Conservation (phyloP, 2,888 invertebrate genomes). For the Cephus pulcher region DNA sequence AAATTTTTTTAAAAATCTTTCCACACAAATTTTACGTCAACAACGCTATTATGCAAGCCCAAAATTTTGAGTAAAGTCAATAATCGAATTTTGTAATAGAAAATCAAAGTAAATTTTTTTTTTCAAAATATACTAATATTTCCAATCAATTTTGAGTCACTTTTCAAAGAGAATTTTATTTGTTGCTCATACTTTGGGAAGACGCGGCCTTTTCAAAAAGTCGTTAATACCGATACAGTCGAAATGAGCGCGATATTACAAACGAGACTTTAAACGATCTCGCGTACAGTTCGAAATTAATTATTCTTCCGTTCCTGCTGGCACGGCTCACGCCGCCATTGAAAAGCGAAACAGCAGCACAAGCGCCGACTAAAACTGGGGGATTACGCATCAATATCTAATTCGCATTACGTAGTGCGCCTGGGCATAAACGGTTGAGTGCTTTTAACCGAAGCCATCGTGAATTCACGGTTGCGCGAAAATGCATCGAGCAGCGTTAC, state of each 20-base stretch:
- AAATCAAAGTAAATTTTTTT: too few relatives aligned
- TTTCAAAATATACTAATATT: neutral
- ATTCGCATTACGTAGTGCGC: conserved; percentile 11
- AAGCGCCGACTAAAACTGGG: conserved; percentile 8
- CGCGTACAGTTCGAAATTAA: conserved; percentile 16
- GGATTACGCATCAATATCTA: conserved; percentile 32
- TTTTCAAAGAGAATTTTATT: neutral
- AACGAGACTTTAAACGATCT: conserved; percentile 37
- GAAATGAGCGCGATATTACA: conserved; percentile 19
- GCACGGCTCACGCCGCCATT: neutral
- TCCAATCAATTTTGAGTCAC: neutral
- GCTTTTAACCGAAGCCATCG: conserved; percentile 32
- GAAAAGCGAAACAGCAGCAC: neutral
- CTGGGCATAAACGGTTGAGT: conserved; percentile 11
- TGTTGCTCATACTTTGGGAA: neutral
- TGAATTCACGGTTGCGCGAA: conserved; percentile 28
- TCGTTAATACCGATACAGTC: conserved; percentile 27
- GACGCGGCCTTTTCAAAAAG: conserved; percentile 28
- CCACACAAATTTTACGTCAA: too few relatives aligned
- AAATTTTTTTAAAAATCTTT: neutral
- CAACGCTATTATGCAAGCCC: too few relatives aligned
- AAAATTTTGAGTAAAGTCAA: too few relatives aligned
- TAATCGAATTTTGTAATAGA: too few relatives aligned
- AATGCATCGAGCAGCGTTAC: neutral
- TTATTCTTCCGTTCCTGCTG: conserved; percentile 17